A percentile compares a stretch with the other conserved stretches of the same genome.
These are phyloP conservation scores for Zaprionus vittiger DNA, from an alignment of 1,140 invertebrate species.

Conservation along the genomic window DNA sequence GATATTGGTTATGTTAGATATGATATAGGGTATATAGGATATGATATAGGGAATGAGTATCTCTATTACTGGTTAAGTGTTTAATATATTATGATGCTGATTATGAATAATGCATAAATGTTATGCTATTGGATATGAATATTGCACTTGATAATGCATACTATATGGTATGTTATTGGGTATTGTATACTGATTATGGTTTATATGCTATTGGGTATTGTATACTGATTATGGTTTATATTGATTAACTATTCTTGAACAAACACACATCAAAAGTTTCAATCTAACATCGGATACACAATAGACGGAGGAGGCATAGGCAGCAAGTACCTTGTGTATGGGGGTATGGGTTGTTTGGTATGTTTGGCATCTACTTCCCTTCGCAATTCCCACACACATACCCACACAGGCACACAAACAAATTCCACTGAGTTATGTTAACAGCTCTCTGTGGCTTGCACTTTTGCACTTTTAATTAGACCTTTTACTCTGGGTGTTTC, in stretches of 20 bases:
- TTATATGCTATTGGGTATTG: neutral
- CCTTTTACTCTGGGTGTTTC: neutral
- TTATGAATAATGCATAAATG: no score
- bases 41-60: neutral
- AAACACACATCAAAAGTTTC: neutral
- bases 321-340: neutral
- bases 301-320: neutral
- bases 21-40: neutral
- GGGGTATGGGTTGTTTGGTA: neutral
- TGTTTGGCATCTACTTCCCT: neutral
- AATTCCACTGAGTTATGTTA: neutral
- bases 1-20: neutral
- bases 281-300: neutral
- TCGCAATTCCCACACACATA: neutral
- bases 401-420: neutral
- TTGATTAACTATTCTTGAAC: slow-evolving; percentile 2
- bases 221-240: neutral
- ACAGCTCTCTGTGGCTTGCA: neutral
- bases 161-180: neutral
- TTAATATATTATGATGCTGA: no score
- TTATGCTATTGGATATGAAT: neutral
- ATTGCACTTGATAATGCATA: neutral
- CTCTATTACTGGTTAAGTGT: no score
- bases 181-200: neutral
- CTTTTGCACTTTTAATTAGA: neutral